These are phyloP conservation scores for Ammodytes dubius DNA, from an alignment of 2,113 vertebrate genomes.

Conservation along the genomic window DNA sequence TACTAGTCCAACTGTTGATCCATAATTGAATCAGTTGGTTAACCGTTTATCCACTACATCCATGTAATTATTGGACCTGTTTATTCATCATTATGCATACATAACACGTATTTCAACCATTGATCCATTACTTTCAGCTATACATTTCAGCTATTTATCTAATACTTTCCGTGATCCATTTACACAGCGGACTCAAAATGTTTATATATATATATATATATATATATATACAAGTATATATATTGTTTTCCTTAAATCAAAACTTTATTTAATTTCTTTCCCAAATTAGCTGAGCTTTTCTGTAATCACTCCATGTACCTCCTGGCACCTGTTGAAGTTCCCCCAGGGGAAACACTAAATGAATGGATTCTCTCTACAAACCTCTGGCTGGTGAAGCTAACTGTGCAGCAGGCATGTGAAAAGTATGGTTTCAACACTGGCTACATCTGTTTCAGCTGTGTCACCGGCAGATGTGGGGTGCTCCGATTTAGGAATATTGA, in stretches of 20 bases:
- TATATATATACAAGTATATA: too few species aligned
- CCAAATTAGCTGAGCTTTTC: not conserved
- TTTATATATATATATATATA: not conserved
- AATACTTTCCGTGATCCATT: not conserved
- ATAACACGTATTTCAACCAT: not conserved
- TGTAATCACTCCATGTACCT: not conserved
- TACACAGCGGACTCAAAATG: not conserved
- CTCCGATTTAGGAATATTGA: slow-evolving; percentile 67
- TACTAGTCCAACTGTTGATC: too few species aligned
- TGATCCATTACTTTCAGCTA: not conserved
- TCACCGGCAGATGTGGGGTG: slow-evolving; percentile 28
- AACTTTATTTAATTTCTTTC: not conserved
- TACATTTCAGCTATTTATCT: not conserved
- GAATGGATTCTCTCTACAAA: not conserved
- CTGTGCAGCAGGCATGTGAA: not conserved
- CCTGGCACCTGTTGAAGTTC: not conserved
- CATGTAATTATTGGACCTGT: too few species aligned
- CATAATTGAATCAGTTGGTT: too few species aligned
- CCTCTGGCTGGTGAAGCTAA: slow-evolving; percentile 5
- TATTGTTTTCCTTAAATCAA: not conserved
- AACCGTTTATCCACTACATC: too few species aligned
- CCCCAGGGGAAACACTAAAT: not conserved
- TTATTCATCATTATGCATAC: too few species aligned
- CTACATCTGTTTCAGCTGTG: slow-evolving; percentile 34
- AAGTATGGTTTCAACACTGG: not conserved